phyloP scores from a whole-genome alignment of 37 sponge, comb jelly and placozoan species.

The Agelas oroides region DNA sequence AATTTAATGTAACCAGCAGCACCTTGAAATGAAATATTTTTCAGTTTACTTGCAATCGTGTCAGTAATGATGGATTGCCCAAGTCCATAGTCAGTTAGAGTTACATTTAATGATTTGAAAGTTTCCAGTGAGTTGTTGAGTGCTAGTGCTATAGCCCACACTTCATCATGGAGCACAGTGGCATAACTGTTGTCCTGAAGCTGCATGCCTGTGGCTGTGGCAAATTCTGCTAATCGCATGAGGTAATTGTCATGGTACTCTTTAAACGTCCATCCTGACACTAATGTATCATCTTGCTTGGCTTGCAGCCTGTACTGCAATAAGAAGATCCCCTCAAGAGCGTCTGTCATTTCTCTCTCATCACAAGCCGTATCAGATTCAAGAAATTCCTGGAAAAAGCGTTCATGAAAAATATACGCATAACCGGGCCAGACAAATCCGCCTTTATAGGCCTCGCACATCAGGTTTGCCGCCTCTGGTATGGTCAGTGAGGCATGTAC shows the following conservation, averaged over 20 bases:
- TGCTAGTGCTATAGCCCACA: constrained; percentile 47
- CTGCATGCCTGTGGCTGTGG: neutral
- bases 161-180: constrained; percentile 35
- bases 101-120: too few species aligned
- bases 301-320: too few species aligned
- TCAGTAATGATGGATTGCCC: constrained; percentile 12
- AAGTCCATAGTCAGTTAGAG: neutral
- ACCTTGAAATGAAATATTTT: constrained; percentile 22
- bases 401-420: constrained; percentile 34
- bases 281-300: too few species aligned
- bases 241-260: too few species aligned
- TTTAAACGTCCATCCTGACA: too few species aligned
- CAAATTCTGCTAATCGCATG: neutral
- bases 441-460: too few species aligned
- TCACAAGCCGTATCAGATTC: neutral
- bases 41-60: neutral
- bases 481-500: too few species aligned
- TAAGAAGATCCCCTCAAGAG: constrained; percentile 26
- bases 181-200: constrained; percentile 11
- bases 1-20: constrained; percentile 30
- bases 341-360: constrained; percentile 18
- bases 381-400: neutral
- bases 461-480: too few species aligned
- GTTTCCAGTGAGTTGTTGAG: constrained; percentile 46
- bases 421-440: constrained; percentile 37